Conservation (phyloP, 2,888 invertebrate species). For the Theretra japonica region DNA sequence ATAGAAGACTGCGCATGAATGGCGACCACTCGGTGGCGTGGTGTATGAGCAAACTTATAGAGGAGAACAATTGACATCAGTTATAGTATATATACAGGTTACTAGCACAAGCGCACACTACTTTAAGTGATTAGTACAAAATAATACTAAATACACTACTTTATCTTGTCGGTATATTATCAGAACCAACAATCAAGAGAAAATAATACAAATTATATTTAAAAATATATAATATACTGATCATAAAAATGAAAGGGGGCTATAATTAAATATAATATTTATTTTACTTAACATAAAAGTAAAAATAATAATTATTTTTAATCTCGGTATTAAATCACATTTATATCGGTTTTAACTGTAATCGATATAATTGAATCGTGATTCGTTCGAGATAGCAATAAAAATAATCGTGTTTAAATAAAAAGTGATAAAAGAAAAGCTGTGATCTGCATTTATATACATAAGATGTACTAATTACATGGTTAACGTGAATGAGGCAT, state of each 20-base stretch:
- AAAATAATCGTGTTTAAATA: not conserved
- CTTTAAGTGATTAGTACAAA: slow-evolving; percentile 10
- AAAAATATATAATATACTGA: not conserved
- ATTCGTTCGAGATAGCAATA: not conserved
- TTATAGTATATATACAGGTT: slow-evolving; percentile 33
- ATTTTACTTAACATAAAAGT: not conserved
- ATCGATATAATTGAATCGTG: not conserved
- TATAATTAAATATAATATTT: not conserved
- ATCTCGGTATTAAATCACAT: not conserved
- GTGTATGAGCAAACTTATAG: slow-evolving; percentile 37
- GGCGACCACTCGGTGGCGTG: slow-evolving; percentile 32
- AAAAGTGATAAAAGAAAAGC: slow-evolving; percentile 9
- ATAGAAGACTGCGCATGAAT: not conserved
- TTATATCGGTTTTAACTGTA: not conserved
- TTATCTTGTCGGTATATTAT: slow-evolving; percentile 11
- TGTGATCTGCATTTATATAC: slow-evolving; percentile 8
- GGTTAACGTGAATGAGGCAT: slow-evolving; percentile 31
- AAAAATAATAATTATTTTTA: too few relatives aligned
- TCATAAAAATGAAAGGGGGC: too few relatives aligned
- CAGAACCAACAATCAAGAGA: too few relatives aligned
- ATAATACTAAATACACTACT: slow-evolving; percentile 1
- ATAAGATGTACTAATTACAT: slow-evolving; percentile 5
- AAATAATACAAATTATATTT: not conserved
- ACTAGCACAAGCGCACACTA: slow-evolving; percentile 32
- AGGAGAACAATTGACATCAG: slow-evolving; percentile 29